phyloP scores from a whole-genome alignment of 2,113 vertebrate genomes.

The Pseudolaguvia tuberculata region DNA sequence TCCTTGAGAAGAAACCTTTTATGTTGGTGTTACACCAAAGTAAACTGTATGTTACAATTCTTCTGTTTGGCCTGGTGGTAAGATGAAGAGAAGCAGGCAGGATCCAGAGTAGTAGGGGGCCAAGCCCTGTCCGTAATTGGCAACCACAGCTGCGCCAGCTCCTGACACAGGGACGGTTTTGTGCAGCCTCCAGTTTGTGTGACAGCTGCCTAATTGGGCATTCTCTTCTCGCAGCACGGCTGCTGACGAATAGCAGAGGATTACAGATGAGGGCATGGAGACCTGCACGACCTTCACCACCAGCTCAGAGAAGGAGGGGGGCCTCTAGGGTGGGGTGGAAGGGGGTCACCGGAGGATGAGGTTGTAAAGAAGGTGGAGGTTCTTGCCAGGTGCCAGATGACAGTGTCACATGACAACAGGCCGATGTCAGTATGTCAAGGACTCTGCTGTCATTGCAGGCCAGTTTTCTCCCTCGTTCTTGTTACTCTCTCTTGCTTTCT shows the following conservation, averaged over 20 bases:
- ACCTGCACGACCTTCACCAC: constrained; percentile 93
- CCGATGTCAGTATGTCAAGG: constrained; percentile 92
- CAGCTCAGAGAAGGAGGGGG: constrained; percentile 66
- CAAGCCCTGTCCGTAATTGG: constrained; percentile 68
- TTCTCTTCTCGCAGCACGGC: constrained; percentile 93
- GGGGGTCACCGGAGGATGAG: constrained; percentile 87
- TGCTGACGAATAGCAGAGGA: constrained; percentile 97
- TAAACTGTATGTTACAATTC: background rate
- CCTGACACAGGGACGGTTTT: constrained; percentile 74
- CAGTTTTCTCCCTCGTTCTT: constrained; percentile 28
- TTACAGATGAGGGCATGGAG: constrained; percentile 98
- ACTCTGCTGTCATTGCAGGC: constrained; percentile 66
- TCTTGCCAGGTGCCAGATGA: constrained; percentile 87
- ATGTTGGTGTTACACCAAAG: background rate
- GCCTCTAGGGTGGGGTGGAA: constrained; percentile 55
- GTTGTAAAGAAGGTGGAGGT: constrained; percentile 70
- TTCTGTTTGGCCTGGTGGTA: too few species aligned
- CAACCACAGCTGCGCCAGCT: constrained; percentile 84
- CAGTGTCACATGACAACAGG: constrained; percentile 86
- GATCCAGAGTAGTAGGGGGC: background rate
- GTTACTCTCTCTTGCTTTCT: constrained; percentile 21
- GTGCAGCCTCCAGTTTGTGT: constrained; percentile 85
- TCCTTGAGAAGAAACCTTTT: constrained; percentile 11
- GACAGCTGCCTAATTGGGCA: constrained; percentile 99
- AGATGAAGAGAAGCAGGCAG: background rate